phyloP scores from a whole-genome alignment of 2,113 vertebrate species.

The Pitta sordida region DNA sequence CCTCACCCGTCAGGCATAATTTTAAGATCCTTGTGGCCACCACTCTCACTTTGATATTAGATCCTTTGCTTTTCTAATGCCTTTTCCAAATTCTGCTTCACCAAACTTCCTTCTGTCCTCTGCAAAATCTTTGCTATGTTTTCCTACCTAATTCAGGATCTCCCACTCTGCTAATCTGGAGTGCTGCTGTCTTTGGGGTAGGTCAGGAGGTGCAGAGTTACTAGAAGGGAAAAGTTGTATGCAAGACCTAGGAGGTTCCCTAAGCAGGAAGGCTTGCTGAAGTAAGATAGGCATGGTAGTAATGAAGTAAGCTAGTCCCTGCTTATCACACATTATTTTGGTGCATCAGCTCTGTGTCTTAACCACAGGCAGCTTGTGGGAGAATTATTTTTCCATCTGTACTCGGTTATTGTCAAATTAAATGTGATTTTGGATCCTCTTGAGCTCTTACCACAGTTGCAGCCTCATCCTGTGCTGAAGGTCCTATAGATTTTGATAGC shows the following conservation, averaged over 20 bases:
- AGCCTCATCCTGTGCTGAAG: not conserved
- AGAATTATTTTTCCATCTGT: not conserved
- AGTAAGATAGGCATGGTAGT: not conserved
- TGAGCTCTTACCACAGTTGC: not conserved
- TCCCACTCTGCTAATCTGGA: not conserved
- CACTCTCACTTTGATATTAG: not conserved
- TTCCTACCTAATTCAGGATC: not conserved
- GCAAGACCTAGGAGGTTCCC: not conserved
- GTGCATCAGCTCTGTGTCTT: not conserved
- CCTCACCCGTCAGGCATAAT: fast-evolving
- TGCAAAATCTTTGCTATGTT: not conserved
- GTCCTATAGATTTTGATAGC: not conserved
- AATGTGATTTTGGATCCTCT: not conserved
- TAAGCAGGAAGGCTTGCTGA: not conserved
- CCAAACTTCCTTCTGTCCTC: not conserved
- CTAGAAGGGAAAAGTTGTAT: not conserved
- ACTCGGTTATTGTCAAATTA: not conserved
- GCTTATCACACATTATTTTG: not conserved
- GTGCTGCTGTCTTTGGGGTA: not conserved
- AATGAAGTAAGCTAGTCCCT: too few species aligned
- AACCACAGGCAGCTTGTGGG: not conserved
- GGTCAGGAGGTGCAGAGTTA: not conserved
- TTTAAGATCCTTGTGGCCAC: not conserved
- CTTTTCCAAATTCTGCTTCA: not conserved
- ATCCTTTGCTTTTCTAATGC: not conserved